A percentile compares a stretch with the other conserved stretches of the same genome.
Evolutionary conservation across 2,888 invertebrate species (phyloP).

Genomic region (Pseudococcus jackbeardsleyi): DNA sequence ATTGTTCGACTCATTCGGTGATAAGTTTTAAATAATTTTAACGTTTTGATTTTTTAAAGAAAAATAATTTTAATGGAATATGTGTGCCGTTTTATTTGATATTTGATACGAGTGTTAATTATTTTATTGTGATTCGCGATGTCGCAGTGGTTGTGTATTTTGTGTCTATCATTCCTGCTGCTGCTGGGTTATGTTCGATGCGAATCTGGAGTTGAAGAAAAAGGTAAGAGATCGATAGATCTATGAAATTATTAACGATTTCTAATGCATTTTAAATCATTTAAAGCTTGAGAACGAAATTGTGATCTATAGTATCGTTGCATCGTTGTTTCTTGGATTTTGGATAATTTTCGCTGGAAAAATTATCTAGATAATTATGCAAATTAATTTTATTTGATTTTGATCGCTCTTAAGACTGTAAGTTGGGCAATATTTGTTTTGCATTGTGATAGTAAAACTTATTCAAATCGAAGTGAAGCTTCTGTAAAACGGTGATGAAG

Average conservation of each 20-base stretch:
- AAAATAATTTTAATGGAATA: constrained; percentile 35
- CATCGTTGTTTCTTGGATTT: no score
- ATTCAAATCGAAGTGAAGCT: no score
- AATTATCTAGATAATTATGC: no score
- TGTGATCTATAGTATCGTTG: no score
- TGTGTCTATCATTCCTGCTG: not conserved
- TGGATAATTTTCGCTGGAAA: no score
- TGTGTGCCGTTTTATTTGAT: constrained; percentile 6
- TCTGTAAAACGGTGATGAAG: no score
- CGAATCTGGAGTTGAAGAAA: constrained; percentile 46
- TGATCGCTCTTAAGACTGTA: no score
- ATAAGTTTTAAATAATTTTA: constrained; percentile 14
- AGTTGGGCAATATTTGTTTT: no score
- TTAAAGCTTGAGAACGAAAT: no score
- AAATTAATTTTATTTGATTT: no score
- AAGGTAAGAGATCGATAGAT: not conserved
- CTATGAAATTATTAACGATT: not conserved
- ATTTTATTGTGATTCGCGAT: not conserved
- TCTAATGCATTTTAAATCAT: no score
- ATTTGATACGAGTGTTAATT: constrained; percentile 26
- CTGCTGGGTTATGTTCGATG: not conserved
- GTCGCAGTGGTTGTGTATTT: not conserved
- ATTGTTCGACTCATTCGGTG: not conserved
- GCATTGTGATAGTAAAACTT: no score
- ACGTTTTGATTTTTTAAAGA: not conserved